Percentiles rank a stretch among this genome's conserved stretches.
phyloP scores from a whole-genome alignment of 2,113 vertebrate species.

The Nettapus auritus region DNA sequence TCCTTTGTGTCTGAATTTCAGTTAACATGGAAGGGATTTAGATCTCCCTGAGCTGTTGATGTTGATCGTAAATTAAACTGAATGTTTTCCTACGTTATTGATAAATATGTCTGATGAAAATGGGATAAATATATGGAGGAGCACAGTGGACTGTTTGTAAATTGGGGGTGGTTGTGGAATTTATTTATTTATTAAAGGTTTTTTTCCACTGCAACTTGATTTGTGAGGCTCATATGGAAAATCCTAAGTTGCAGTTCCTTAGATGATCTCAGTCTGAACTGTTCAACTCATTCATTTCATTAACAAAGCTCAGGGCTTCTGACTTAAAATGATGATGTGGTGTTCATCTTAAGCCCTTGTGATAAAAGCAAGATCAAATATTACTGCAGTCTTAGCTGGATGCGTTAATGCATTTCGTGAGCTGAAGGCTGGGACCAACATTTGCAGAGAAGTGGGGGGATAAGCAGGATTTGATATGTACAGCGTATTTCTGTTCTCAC shows the following conservation, averaged over 20 bases:
- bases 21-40: neutral
- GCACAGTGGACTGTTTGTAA: neutral
- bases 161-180: neutral
- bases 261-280: slow-evolving; percentile 37
- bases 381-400: slow-evolving; percentile 12
- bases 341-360: slow-evolving; percentile 25
- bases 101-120: neutral
- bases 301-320: slow-evolving; percentile 13
- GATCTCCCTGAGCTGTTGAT: neutral
- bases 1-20: neutral
- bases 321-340: slow-evolving; percentile 1
- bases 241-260: slow-evolving; percentile 12
- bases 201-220: neutral
- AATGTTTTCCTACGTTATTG: neutral
- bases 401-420: slow-evolving; percentile 21
- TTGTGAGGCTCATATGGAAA: neutral
- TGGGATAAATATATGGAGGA: neutral
- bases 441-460: neutral
- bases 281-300: slow-evolving; percentile 34
- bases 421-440: neutral
- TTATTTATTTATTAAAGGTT: neutral
- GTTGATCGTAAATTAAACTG: neutral
- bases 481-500: neutral
- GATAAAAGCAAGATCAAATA: slow-evolving; percentile 41
- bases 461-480: slow-evolving; percentile 9